Evolutionary conservation across 2,888 invertebrate species (phyloP).

Genomic region (Aethes cnicana): DNA sequence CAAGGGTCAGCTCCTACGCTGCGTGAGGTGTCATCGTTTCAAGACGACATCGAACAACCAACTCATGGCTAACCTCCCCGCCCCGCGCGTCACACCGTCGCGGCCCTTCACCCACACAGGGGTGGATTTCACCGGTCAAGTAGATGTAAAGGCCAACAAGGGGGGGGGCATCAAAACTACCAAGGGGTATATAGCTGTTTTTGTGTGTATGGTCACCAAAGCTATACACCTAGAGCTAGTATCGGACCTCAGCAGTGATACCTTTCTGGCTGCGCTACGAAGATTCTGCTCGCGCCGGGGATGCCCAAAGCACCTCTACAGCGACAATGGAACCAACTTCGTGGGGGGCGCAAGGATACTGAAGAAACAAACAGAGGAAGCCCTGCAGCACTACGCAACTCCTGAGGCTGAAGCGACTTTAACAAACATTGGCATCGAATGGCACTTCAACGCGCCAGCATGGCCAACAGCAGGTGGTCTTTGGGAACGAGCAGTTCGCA

Average conservation of each 20-base stretch:
- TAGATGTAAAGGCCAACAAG: conserved; percentile 16
- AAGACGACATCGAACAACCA: conserved; percentile 9
- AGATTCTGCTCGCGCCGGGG: conserved; percentile 33
- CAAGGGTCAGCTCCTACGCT: conserved; percentile 12
- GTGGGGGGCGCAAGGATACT: background rate
- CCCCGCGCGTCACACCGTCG: conserved; percentile 10
- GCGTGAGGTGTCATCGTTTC: conserved; percentile 16
- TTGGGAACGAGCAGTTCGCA: conserved; percentile 25
- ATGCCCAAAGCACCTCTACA: conserved; percentile 30
- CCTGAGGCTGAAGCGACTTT: background rate
- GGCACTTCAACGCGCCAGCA: conserved; percentile 19
- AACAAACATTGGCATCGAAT: conserved; percentile 11
- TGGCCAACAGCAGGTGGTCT: conserved; percentile 24
- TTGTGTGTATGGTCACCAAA: conserved; percentile 23
- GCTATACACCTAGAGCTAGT: conserved; percentile 31
- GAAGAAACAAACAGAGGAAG: background rate
- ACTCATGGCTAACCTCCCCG: conserved; percentile 25
- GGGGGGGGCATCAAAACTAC: conserved; percentile 21
- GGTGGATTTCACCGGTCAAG: conserved; percentile 26
- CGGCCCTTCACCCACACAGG: conserved; percentile 25
- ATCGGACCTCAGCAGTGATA: conserved; percentile 22
- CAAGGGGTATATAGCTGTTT: conserved; percentile 24
- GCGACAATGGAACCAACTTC: conserved; percentile 4
- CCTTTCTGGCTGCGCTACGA: conserved; percentile 33
- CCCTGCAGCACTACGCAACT: background rate